A percentile compares a stretch with the other conserved stretches of the same genome.
phyloP scores from a whole-genome alignment of 1,140 invertebrate genomes.

The Drosophila azteca region DNA sequence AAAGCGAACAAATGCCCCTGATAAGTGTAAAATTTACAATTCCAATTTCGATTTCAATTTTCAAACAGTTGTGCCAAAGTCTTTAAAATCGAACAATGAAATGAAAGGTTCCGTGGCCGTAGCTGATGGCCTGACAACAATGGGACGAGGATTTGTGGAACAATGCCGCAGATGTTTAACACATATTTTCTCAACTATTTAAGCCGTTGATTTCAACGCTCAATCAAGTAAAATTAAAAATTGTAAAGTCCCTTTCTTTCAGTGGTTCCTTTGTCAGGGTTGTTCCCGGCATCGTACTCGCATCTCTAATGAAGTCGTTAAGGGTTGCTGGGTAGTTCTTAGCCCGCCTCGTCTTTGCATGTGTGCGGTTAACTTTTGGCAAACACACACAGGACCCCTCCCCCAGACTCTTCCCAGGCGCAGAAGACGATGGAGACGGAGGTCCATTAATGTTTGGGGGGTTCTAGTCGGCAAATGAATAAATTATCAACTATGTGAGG shows the following conservation, averaged over 20 bases:
- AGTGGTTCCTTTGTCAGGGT: constrained; percentile 25
- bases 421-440: neutral
- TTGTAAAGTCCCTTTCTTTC: constrained; percentile 29
- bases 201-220: constrained; percentile 70
- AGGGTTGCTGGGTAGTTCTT: constrained; percentile 50
- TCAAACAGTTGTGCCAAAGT: constrained; percentile 64
- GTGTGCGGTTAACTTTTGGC: constrained; percentile 72
- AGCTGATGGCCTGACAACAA: constrained; percentile 26
- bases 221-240: constrained; percentile 72
- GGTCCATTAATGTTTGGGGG: constrained; percentile 45
- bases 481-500: constrained; percentile 75
- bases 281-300: neutral
- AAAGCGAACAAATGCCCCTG: constrained; percentile 70
- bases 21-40: constrained; percentile 81
- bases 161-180: constrained; percentile 61
- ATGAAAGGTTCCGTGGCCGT: constrained; percentile 44
- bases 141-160: constrained; percentile 19
- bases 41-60: constrained; percentile 67
- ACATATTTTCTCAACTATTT: constrained; percentile 66
- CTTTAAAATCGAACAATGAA: constrained; percentile 54
- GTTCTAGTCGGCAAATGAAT: constrained; percentile 66
- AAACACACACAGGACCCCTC: constrained; percentile 21
- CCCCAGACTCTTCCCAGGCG: no score
- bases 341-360: constrained; percentile 30
- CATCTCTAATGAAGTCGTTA: constrained; percentile 76